Conservation (phyloP, 2,888 invertebrate genomes). For the Clitarchus hookeri region DNA sequence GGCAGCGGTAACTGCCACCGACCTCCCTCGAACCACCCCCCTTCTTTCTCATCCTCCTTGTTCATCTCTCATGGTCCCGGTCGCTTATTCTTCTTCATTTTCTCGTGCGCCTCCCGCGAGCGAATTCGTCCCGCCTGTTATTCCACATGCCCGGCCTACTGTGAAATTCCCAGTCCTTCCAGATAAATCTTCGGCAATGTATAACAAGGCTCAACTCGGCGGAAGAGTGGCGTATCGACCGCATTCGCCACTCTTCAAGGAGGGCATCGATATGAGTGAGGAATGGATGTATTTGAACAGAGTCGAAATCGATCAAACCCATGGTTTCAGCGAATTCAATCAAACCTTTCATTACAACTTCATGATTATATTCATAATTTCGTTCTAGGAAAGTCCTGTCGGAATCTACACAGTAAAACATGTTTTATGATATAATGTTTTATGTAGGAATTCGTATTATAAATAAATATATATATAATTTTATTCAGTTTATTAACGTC, state of each 20-base stretch:
- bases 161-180: neutral
- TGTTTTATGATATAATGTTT: no score
- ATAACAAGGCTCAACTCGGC: neutral
- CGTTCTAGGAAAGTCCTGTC: no score
- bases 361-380: no score
- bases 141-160: slow-evolving; percentile 8
- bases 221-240: slow-evolving; percentile 14
- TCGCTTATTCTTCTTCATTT: slow-evolving; percentile 10
- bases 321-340: no score
- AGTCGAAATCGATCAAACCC: no score
- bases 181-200: slow-evolving; percentile 8
- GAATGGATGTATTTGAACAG: no score
- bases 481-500: no score
- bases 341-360: no score
- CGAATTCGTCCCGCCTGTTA: slow-evolving; percentile 14
- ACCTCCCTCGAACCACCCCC: neutral
- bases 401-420: no score
- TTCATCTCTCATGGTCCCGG: neutral
- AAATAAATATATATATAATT: no score
- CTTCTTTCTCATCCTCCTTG: neutral
- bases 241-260: neutral
- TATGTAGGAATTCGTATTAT: no score
- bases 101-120: neutral
- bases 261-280: no score
- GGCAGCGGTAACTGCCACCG: neutral